Percentiles rank a stretch among this genome's conserved stretches.
These are phyloP conservation scores for Manacus vitellinus DNA, from an alignment of 2,113 vertebrate genomes.

Conservation along the genomic window DNA sequence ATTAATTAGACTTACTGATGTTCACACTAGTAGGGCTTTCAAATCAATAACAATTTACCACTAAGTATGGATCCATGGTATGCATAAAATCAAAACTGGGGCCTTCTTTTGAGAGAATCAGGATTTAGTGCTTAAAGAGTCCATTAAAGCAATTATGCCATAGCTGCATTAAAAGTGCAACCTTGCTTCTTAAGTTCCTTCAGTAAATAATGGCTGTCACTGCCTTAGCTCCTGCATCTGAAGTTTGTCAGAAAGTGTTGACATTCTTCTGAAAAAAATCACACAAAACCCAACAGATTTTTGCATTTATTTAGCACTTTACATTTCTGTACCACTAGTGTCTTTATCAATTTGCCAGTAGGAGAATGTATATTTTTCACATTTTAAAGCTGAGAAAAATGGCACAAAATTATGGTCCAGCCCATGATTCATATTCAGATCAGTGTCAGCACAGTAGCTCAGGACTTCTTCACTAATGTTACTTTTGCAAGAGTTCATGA, in stretches of 20 bases:
- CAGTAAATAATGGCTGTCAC: background rate
- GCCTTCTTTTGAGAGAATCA: background rate
- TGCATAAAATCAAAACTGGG: slow-evolving; percentile 18
- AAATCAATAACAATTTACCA: slow-evolving; percentile 13
- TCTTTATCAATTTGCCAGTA: background rate
- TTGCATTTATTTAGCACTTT: background rate
- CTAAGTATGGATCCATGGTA: slow-evolving; percentile 20
- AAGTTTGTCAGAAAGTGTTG: background rate
- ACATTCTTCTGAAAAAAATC: background rate
- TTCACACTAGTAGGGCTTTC: background rate
- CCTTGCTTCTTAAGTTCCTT: background rate
- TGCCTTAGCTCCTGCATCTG: background rate
- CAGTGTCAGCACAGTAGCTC: background rate
- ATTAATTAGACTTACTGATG: background rate
- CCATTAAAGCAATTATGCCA: background rate
- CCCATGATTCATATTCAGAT: background rate
- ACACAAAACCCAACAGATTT: background rate
- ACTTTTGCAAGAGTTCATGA: background rate
- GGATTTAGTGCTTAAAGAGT: slow-evolving; percentile 5
- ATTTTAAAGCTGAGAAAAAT: background rate
- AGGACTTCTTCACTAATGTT: background rate
- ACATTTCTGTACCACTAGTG: background rate
- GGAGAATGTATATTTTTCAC: background rate
- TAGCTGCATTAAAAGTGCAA: background rate
- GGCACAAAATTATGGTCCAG: background rate